Percentiles rank a stretch among this genome's conserved stretches.
phyloP scores from a whole-genome alignment of 1,140 invertebrate genomes.

The Macrotrachela quadricornifera region DNA sequence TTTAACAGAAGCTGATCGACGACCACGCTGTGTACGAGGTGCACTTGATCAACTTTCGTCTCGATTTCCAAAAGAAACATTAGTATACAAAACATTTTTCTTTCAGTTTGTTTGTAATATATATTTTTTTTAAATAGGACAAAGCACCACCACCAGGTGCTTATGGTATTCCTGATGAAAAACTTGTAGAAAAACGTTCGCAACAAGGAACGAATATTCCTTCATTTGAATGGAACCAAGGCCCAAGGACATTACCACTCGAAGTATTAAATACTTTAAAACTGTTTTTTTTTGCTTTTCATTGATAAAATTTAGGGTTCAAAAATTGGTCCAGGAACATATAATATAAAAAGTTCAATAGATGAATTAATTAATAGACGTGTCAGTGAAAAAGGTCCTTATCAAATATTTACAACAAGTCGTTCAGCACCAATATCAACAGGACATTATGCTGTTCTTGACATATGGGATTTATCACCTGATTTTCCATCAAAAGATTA shows the following conservation, averaged over 20 bases:
- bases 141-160: background rate
- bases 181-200: background rate
- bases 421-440: background rate
- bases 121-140: no score
- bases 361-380: slow-evolving; percentile 6
- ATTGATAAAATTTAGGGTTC: background rate
- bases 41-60: background rate
- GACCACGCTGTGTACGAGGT: background rate
- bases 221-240: slow-evolving; percentile 1
- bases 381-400: slow-evolving; percentile 1
- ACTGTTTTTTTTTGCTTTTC: no score
- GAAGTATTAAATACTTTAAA: slow-evolving; percentile 1
- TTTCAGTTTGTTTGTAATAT: background rate
- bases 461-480: no score
- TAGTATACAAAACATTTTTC: background rate
- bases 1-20: background rate
- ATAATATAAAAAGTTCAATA: background rate
- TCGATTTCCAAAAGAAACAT: background rate
- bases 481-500: no score
- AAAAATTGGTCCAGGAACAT: slow-evolving; percentile 1
- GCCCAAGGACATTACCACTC: background rate
- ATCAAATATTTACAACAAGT: slow-evolving; percentile 1
- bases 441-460: background rate
- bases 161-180: slow-evolving; percentile 7
- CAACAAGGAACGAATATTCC: background rate